A percentile compares a stretch with the other conserved stretches of the same genome.
These are phyloP conservation scores for Choloepus hoffmanni DNA, from an alignment of 2,113 vertebrate genomes.

Conservation along the genomic window DNA sequence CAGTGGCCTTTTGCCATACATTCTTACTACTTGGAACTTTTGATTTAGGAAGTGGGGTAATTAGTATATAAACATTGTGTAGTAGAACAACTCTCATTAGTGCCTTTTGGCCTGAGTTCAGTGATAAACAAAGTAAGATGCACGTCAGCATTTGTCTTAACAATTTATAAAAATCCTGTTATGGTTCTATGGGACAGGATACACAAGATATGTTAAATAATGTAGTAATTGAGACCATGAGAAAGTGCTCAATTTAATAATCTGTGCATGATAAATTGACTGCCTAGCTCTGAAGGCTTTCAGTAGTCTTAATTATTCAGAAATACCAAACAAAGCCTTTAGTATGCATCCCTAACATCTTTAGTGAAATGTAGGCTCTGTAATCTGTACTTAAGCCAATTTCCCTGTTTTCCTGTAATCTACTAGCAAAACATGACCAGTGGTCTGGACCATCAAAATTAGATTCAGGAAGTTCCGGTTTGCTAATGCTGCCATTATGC, in stretches of 20 bases:
- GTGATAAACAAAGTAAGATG: slow-evolving; percentile 84
- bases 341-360: slow-evolving; percentile 55
- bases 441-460: background rate
- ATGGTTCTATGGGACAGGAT: slow-evolving; percentile 68
- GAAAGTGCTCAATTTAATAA: slow-evolving; percentile 78
- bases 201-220: slow-evolving; percentile 79
- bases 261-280: slow-evolving; percentile 68
- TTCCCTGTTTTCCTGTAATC: slow-evolving; percentile 11
- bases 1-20: slow-evolving; percentile 88
- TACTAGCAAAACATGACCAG: background rate
- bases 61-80: slow-evolving; percentile 90
- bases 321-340: slow-evolving; percentile 67
- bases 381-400: background rate
- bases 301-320: slow-evolving; percentile 80
- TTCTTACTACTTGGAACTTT: slow-evolving; percentile 89
- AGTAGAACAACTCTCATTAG: slow-evolving; percentile 89
- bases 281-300: slow-evolving; percentile 70
- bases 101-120: slow-evolving; percentile 83
- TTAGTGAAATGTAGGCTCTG: background rate
- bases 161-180: slow-evolving; percentile 83
- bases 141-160: slow-evolving; percentile 83
- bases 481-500: too few relatives aligned
- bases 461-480: background rate
- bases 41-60: slow-evolving; percentile 93
- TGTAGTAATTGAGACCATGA: slow-evolving; percentile 73